Evolutionary conservation across 2,888 invertebrate genomes (phyloP).

Genomic region (Latheticus oryzae): DNA sequence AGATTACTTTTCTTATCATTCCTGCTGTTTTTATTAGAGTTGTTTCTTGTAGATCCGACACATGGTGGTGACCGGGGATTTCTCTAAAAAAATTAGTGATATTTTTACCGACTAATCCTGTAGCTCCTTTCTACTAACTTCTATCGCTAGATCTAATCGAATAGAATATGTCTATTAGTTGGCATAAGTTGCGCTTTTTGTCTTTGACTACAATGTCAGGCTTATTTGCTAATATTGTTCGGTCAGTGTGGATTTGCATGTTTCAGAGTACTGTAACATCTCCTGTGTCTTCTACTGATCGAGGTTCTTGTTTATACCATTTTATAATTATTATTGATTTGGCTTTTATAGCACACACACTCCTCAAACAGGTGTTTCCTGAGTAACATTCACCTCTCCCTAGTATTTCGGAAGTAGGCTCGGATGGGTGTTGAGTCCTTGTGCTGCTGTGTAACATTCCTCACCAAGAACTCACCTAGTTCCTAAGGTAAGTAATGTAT

Average conservation of each 20-base stretch:
- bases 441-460: constrained; percentile 1
- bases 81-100: constrained; percentile 2
- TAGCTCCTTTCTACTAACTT: constrained; percentile 1
- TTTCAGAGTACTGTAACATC: constrained; percentile 5
- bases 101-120: constrained; percentile 3
- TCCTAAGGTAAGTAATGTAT: neutral
- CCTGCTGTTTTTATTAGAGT: neutral
- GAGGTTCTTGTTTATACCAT: too few relatives aligned
- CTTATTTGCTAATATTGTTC: constrained; percentile 3
- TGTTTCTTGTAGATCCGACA: too few relatives aligned
- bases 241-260: constrained; percentile 4
- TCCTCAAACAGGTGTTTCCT: neutral
- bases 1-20: constrained; percentile 2
- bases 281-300: too few relatives aligned
- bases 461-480: too few relatives aligned
- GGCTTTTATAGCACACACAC: constrained; percentile 6
- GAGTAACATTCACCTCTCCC: constrained; percentile 9
- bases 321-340: too few relatives aligned
- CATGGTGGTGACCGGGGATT: constrained; percentile 5
- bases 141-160: constrained; percentile 4
- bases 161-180: constrained; percentile 3
- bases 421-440: constrained; percentile 1
- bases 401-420: constrained; percentile 2
- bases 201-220: constrained; percentile 4
- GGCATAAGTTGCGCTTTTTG: neutral